These are phyloP conservation scores for Ctenosaura bakeri DNA, from an alignment of 2,797 vertebrate genomes.

Conservation along the genomic window DNA sequence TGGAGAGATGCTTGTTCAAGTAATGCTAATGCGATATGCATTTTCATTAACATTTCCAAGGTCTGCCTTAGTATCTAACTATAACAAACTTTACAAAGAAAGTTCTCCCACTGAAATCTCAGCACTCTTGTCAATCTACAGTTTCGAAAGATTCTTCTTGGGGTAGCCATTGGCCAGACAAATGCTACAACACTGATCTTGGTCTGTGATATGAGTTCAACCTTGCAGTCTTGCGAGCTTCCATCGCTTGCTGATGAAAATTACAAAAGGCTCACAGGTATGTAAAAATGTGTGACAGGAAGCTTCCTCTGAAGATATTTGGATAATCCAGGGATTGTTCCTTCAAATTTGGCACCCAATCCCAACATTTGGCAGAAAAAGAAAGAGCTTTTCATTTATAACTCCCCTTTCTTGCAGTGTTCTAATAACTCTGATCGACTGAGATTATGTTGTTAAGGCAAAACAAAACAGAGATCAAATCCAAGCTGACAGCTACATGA, in stretches of 20 bases:
- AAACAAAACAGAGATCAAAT: slow-evolving; percentile 79
- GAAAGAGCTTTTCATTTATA: slow-evolving; percentile 70
- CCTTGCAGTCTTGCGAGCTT: neutral
- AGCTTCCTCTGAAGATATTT: neutral
- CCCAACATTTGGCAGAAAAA: slow-evolving; percentile 62
- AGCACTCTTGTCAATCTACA: neutral
- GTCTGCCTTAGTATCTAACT: too few relatives aligned
- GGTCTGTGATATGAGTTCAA: neutral
- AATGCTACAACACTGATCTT: too few relatives aligned
- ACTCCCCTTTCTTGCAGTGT: slow-evolving; percentile 57
- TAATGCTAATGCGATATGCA: too few relatives aligned
- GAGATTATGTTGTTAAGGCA: slow-evolving; percentile 73
- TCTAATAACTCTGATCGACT: slow-evolving; percentile 76
- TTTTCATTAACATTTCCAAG: too few relatives aligned
- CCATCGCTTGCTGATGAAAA: neutral
- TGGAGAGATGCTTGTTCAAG: too few relatives aligned
- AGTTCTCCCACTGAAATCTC: neutral
- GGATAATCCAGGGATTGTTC: neutral
- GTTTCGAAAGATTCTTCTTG: neutral
- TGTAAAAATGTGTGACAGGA: neutral
- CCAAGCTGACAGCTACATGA: slow-evolving; percentile 76
- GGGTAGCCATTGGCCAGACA: neutral
- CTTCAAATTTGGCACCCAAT: neutral
- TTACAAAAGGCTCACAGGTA: neutral
- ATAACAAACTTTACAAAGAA: too few relatives aligned